Percentiles rank a stretch among this genome's conserved stretches.
These are phyloP conservation scores for Stenoptilia bipunctidactyla DNA, from an alignment of 2,888 invertebrate species.

Conservation along the genomic window DNA sequence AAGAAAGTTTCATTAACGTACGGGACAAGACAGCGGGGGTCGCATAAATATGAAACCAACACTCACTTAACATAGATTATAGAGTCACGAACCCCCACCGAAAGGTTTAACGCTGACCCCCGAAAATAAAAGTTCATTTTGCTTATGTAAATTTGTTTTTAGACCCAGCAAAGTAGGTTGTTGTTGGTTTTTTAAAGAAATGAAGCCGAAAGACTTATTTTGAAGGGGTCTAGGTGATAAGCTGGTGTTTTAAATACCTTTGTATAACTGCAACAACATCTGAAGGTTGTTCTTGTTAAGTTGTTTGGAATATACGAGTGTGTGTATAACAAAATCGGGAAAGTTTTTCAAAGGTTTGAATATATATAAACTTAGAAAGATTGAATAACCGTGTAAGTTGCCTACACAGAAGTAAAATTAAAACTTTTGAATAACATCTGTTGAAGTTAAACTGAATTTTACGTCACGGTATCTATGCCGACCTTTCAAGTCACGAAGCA, in stretches of 20 bases:
- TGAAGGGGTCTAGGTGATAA: background rate
- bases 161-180: background rate
- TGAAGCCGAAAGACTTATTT: background rate
- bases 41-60: conserved; percentile 45
- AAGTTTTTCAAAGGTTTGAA: too few species aligned
- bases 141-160: background rate
- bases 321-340: too few species aligned
- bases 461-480: too few species aligned
- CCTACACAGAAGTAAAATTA: too few species aligned
- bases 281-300: too few species aligned
- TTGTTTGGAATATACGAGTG: too few species aligned
- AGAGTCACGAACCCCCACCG: conserved; percentile 21
- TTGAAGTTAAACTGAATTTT: too few species aligned
- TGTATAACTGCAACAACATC: too few species aligned
- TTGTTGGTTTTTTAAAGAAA: background rate
- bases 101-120: conserved; percentile 1
- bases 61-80: conserved; percentile 29
- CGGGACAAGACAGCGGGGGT: conserved; percentile 20
- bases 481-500: conserved; percentile 18
- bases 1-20: conserved; percentile 38
- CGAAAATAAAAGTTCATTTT: conserved; percentile 1
- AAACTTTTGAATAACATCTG: too few species aligned
- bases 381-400: too few species aligned
- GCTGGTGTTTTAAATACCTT: too few species aligned
- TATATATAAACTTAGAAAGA: too few species aligned